phyloP scores from a whole-genome alignment of 2,113 vertebrate species.

The Lophotis ruficrista region DNA sequence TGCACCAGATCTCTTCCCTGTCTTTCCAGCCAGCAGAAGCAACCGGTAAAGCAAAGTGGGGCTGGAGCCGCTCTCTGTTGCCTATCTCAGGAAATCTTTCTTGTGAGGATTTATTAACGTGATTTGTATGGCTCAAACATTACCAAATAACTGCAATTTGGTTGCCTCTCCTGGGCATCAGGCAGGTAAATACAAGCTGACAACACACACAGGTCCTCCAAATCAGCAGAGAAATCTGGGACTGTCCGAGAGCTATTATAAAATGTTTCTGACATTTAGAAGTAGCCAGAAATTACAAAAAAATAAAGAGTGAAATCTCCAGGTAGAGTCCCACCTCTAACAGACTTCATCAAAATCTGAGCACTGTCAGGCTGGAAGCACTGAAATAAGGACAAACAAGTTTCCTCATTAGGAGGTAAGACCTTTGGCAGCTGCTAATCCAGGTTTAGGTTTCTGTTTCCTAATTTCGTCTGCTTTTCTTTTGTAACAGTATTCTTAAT shows the following conservation, averaged over 20 bases:
- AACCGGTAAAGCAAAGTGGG: not conserved
- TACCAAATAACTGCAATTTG: not conserved
- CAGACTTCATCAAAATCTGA: not conserved
- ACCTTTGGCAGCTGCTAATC: not conserved
- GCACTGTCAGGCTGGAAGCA: not conserved
- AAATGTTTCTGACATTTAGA: not conserved
- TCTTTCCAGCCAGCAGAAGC: not conserved
- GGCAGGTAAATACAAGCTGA: not conserved
- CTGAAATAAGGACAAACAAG: not conserved
- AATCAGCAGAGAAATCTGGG: not conserved
- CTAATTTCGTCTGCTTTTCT: not conserved
- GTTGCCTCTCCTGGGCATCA: not conserved
- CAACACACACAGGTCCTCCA: not conserved
- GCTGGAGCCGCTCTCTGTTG: not conserved
- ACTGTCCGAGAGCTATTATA: not conserved
- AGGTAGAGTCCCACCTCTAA: not conserved
- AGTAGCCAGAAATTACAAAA: not conserved
- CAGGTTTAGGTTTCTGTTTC: not conserved
- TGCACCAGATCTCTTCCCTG: not conserved
- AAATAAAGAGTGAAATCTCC: not conserved
- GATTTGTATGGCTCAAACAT: not conserved
- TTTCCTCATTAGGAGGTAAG: not conserved
- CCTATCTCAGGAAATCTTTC: not conserved
- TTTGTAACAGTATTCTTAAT: not conserved
- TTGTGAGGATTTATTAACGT: not conserved